phyloP scores from a whole-genome alignment of 2,888 invertebrate species.

The Clanis bilineata region DNA sequence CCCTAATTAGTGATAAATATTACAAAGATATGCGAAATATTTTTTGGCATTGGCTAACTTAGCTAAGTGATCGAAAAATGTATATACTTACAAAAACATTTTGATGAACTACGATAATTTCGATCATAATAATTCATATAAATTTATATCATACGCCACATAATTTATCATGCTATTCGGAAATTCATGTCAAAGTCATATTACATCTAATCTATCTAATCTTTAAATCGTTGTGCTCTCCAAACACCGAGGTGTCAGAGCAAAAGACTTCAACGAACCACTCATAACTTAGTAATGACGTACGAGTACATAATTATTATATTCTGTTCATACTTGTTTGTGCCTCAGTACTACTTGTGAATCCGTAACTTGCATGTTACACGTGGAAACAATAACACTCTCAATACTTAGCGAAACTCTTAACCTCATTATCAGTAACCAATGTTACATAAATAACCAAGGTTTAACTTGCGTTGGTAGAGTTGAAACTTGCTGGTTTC shows the following conservation, averaged over 20 bases:
- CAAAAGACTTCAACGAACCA: constrained; percentile 18
- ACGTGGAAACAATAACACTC: constrained; percentile 39
- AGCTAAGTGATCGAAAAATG: too few species aligned
- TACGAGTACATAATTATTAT: too few species aligned
- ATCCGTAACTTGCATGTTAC: constrained; percentile 14
- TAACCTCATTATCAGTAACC: constrained; percentile 38
- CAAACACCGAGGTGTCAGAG: not conserved
- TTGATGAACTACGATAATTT: not conserved
- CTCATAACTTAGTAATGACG: not conserved
- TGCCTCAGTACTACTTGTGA: not conserved
- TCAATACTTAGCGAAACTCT: constrained; percentile 34
- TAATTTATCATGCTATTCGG: too few species aligned
- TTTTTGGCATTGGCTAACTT: too few species aligned
- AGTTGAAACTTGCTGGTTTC: not conserved
- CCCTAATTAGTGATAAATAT: too few species aligned
- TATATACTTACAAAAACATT: not conserved
- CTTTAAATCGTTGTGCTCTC: not conserved
- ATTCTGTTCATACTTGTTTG: too few species aligned
- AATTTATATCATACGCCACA: not conserved
- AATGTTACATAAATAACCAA: constrained; percentile 44
- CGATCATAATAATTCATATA: not conserved
- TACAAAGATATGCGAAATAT: too few species aligned
- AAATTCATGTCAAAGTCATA: not conserved
- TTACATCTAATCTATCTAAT: not conserved
- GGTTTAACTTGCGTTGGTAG: constrained; percentile 25